A percentile compares a stretch with the other conserved stretches of the same genome.
Conservation (phyloP, 2,797 vertebrate species). For the Hipposideros larvatus region DNA sequence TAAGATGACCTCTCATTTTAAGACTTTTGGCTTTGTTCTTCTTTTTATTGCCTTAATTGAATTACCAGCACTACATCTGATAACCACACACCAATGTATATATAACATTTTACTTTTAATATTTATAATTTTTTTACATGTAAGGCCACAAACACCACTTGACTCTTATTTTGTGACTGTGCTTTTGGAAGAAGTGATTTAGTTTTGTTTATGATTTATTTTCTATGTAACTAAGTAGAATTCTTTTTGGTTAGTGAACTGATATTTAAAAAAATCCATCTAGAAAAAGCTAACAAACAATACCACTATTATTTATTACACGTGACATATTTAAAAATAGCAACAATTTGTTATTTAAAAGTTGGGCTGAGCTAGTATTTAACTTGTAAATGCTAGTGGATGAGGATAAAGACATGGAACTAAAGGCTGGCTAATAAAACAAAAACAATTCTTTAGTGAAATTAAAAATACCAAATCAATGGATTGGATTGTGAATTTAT, state of each 20-base stretch:
- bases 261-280: neutral
- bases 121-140: conserved; percentile 20
- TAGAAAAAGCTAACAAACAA: conserved; percentile 7
- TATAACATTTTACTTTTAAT: neutral
- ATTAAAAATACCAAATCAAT: neutral
- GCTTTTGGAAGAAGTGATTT: conserved; percentile 26
- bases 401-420: conserved; percentile 3
- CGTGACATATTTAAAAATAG: conserved; percentile 35
- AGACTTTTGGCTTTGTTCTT: neutral
- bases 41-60: neutral
- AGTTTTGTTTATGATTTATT: conserved; percentile 46
- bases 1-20: conserved; percentile 27
- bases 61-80: neutral
- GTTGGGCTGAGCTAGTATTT: conserved; percentile 13
- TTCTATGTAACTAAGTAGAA: conserved; percentile 37
- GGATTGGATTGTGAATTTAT: neutral
- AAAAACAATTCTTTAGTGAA: conserved; percentile 20
- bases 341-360: conserved; percentile 55
- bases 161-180: neutral
- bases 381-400: neutral
- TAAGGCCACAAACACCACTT: neutral
- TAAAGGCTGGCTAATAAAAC: neutral
- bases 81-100: neutral
- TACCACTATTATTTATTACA: neutral
- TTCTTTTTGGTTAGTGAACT: conserved; percentile 33